Base-by-base conservation (phyloP, 2,797 vertebrate genomes). In the Pogonophryne albipinna region DNA sequence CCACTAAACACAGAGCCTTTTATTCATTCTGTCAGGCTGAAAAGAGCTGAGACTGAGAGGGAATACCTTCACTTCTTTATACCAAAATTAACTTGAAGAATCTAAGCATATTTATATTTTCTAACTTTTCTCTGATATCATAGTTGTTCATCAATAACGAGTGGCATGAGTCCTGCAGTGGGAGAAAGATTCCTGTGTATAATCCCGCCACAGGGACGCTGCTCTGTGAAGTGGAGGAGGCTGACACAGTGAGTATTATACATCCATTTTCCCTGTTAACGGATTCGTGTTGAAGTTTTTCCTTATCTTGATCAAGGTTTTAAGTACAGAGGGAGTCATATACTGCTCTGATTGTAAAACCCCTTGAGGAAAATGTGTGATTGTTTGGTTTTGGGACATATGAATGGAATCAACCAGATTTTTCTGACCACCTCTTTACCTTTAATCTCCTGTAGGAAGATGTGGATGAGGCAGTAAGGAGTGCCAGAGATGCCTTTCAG, bases 121-220 rank as follows among this genome's bases (percentile, higher is more conserved):
- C 6, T 15, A 7, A 72, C 38, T 49, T 9, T 64, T 4, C 47
- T 69, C 23, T 68, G 23, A 0, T 56, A 2, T 75, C 23, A 27
- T 85, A 97, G 97, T 93, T 98, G 88, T 98, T 98, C 84, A 97
- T 97, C 86, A 94, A 95, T 83, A 97, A 98, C 23, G 95, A 97
- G 67, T 98, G 97, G 97, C 94, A 95, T 23, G 68, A 94, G 59
- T 96, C 97, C 0, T 60, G 90, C 75, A 96, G 95, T 61, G 95
- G 96, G 46, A 94, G 96, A 85, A 97, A 95, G 87, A 96, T 97
- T 72, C 87, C 91, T 6, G 96, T 97, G 61, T 79, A 93, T 74
- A 96, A 97, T 78, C 97, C 97, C 0, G 94, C 96, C 19, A 96
- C 91, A 0, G 96, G 94, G 71, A 96, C 96, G 78, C 92, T 95